Percentiles rank a stretch among this genome's conserved stretches.
Conservation (phyloP, 2,113 vertebrate species). For the Motacilla tschutschensis region DNA sequence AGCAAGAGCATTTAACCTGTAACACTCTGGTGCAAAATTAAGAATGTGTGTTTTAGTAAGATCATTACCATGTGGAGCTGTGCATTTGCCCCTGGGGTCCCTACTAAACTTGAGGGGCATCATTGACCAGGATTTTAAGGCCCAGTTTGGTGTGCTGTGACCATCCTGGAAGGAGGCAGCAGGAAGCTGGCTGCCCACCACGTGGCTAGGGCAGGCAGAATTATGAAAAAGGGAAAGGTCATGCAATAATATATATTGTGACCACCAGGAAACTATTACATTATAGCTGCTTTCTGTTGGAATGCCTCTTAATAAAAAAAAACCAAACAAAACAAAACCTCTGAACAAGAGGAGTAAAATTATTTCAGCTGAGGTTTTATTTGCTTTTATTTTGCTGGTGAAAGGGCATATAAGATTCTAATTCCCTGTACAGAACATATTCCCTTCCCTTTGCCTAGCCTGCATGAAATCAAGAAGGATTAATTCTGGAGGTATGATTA, state of each 20-base stretch:
- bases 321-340: not conserved
- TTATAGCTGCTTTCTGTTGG: not conserved
- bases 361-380: not conserved
- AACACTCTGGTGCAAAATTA: not conserved
- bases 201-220: not conserved
- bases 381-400: not conserved
- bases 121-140: not conserved
- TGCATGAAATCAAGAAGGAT: not conserved
- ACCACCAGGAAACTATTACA: not conserved
- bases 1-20: not conserved
- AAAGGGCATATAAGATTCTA: not conserved
- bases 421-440: not conserved
- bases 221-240: not conserved
- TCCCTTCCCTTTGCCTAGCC: not conserved
- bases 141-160: not conserved
- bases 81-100: not conserved
- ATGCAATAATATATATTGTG: not conserved
- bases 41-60: not conserved
- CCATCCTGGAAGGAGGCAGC: not conserved
- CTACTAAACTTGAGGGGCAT: not conserved
- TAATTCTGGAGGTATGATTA: not conserved
- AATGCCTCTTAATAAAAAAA: not conserved
- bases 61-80: fast-evolving
- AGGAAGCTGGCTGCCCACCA: not conserved
- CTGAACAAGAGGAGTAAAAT: not conserved